These are phyloP conservation scores for Oncorhynchus gorbuscha DNA, from an alignment of 2,113 vertebrate species.

Conservation along the genomic window DNA sequence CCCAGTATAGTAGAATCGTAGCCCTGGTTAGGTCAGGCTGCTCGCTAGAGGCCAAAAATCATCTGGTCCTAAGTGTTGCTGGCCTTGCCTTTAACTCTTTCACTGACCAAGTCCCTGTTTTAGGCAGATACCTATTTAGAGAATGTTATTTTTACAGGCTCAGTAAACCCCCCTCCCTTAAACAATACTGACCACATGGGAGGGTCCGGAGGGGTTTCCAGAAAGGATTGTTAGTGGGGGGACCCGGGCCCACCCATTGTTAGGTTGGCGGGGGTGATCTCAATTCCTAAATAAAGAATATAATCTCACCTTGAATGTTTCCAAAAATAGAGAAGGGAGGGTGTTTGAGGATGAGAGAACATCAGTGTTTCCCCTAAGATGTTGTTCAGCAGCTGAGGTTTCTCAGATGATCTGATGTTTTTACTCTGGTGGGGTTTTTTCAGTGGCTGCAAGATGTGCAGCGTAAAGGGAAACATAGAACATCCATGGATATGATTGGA, in stretches of 20 bases:
- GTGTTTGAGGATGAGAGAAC: conserved; percentile 20
- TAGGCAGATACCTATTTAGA: conserved; percentile 56
- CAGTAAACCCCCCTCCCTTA: conserved; percentile 9
- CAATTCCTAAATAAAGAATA: conserved; percentile 60
- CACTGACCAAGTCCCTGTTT: conserved; percentile 51
- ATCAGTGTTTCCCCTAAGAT: no score
- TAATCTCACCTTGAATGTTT: conserved; percentile 45
- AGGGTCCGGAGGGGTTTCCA: conserved; percentile 61
- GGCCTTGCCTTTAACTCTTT: conserved; percentile 46
- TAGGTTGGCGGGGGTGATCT: conserved; percentile 2
- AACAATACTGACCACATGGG: conserved; percentile 62
- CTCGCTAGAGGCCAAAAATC: background rate
- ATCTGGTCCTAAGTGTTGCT: background rate
- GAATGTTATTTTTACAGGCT: conserved; percentile 43
- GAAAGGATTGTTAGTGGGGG: conserved; percentile 64
- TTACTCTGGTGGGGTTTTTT: no score
- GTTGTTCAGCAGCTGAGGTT: no score
- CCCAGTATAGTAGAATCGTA: background rate
- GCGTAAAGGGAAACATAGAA: background rate
- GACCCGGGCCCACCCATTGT: conserved; percentile 32
- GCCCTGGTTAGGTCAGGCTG: background rate
- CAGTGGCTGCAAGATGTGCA: no score
- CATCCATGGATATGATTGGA: background rate
- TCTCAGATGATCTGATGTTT: no score
- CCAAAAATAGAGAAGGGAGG: conserved; percentile 25